Evolutionary conservation across 92 coral and sea anemone species (phyloP), one percentile per base, ranked within the genome.

Genomic region (Heliopora coerulea): DNA sequence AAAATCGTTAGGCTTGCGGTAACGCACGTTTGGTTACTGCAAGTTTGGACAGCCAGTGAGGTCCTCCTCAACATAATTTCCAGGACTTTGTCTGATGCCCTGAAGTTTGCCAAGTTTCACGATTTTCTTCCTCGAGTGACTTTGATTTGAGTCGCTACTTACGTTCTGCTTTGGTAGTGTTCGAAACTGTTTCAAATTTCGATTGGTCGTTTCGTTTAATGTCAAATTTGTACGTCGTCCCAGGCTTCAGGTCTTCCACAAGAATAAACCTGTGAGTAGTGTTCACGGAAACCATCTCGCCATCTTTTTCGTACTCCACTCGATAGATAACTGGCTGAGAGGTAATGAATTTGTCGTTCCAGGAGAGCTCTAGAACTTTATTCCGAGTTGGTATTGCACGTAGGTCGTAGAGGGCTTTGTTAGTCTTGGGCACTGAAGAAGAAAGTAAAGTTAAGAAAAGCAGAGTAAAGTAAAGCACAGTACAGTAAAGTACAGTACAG

Each of bases 131-230:
- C n/a, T 37, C 12, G 42, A 37, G 42, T 11, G 4, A 37, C 42
- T 4, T 37, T 4, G 42, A 37, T 11, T 37, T 37, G 42, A 37
- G 42, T 4, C 12, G 12, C 42, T 37, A 84, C 97, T 84, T 79
- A 93, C 98, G 85, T 42, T 76, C 91, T 56, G 87, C 98, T 61
- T 68, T 32, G 10, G 98, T 93, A 35, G 54, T 54, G 42, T 88
- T 91, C 10, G 72, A 39, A 40, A 85, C 89, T 1, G 95, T 78
- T 0, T 77, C 80, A 63, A 68, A 88, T 8, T 80, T 66, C 48
- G 52, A 35, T 65, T 93, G 96, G 4, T 78, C 79, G 63, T 87
- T 82, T 54, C 91, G 83, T 42, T 87, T 79, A n/a, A 90, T 90
- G 44, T 48, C 72, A 48, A 93, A 85, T 14, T 74, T 69, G 81